Percentiles rank a stretch among this genome's conserved stretches.
Evolutionary conservation across 92 coral and sea anemone species (phyloP).

Genomic region (Parazoanthus atlanticus): DNA sequence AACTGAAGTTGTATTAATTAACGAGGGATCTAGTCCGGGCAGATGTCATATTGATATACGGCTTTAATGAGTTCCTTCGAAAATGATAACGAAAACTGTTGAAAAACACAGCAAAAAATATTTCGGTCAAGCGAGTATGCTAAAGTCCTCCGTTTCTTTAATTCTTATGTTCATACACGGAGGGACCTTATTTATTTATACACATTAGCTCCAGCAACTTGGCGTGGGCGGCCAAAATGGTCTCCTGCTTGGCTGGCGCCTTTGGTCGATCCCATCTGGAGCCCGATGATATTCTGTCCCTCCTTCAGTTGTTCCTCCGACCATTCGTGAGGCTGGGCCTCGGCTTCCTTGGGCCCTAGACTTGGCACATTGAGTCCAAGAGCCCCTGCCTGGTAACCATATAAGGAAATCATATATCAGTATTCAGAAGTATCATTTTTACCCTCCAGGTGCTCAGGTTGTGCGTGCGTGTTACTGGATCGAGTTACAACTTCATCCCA

Average conservation of each 20-base stretch:
- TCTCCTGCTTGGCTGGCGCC: constrained; percentile 79
- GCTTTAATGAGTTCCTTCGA: no score
- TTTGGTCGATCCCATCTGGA: constrained; percentile 88
- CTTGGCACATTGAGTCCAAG: constrained; percentile 57
- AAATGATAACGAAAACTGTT: background rate
- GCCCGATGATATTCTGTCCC: constrained; percentile 76
- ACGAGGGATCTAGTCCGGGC: background rate
- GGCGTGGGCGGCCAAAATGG: constrained; percentile 81
- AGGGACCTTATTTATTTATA: constrained; percentile 55
- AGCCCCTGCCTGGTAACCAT: constrained; percentile 33
- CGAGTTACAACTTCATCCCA: no score
- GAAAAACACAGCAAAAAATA: background rate
- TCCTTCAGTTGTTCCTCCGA: constrained; percentile 77
- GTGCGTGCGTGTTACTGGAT: no score
- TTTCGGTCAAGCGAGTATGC: background rate
- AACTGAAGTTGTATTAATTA: no score
- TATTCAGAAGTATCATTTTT: no score
- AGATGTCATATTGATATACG: background rate
- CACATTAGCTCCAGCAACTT: constrained; percentile 64
- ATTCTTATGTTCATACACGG: background rate
- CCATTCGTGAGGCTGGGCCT: constrained; percentile 66
- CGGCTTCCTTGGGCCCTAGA: constrained; percentile 82
- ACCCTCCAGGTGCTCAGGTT: no score
- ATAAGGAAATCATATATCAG: no score
- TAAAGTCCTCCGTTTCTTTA: background rate